These are phyloP conservation scores for Pollimyrus isidori DNA, from an alignment of 2,113 vertebrate species.

Conservation along the genomic window DNA sequence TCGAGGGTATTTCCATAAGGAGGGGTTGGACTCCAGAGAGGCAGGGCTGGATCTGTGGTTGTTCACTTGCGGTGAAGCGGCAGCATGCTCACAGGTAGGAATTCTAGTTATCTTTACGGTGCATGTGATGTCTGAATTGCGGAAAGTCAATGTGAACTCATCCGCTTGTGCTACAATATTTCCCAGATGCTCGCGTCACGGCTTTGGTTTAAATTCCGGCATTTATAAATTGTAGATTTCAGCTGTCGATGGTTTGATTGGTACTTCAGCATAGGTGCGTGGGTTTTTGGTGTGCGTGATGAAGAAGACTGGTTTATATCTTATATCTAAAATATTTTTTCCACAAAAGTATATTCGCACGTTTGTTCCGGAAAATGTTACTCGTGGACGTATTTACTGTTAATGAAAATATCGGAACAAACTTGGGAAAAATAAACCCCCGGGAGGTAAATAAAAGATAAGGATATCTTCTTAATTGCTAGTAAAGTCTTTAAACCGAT, in stretches of 20 bases:
- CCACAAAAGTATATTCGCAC: background rate
- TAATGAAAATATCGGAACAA: background rate
- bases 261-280: background rate
- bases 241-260: background rate
- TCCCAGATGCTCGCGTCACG: background rate
- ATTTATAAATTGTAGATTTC: background rate
- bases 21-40: constrained; percentile 58
- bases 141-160: constrained; percentile 34
- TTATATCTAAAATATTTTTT: background rate
- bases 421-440: background rate
- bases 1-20: constrained; percentile 52
- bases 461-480: background rate
- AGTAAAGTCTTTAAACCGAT: background rate
- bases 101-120: constrained; percentile 5
- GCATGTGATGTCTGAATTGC: constrained; percentile 1
- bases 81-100: constrained; percentile 58
- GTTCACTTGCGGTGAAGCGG: constrained; percentile 50
- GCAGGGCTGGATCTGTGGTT: constrained; percentile 40
- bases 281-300: background rate
- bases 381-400: background rate
- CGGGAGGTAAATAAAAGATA: background rate
- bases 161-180: background rate
- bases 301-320: background rate
- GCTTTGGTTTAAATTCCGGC: constrained; percentile 11
- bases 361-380: background rate